Percentiles rank a stretch among this genome's conserved stretches.
These are phyloP conservation scores for Sminthopsis crassicaudata DNA, from an alignment of 2,113 vertebrate genomes.

Conservation along the genomic window DNA sequence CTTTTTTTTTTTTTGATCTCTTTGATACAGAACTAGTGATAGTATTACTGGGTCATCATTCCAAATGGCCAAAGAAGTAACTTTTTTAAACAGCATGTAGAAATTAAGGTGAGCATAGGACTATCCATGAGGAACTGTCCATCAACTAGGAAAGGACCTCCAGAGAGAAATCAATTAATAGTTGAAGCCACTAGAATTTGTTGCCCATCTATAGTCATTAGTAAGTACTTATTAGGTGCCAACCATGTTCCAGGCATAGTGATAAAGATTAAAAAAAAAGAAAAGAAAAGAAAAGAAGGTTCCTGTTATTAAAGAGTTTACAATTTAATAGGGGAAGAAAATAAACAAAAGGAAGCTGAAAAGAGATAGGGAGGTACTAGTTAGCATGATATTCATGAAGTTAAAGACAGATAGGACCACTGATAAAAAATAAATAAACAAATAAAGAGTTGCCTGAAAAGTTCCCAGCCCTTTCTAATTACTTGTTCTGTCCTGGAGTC, in stretches of 20 bases:
- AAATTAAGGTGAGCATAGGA: neutral
- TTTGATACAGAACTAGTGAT: too few relatives aligned
- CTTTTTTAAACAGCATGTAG: neutral
- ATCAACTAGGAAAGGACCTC: neutral
- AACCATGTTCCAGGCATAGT: neutral
- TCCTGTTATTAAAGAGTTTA: neutral
- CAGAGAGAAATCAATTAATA: neutral
- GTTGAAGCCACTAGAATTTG: neutral
- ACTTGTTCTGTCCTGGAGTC: neutral
- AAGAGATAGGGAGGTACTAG: neutral
- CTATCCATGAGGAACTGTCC: neutral
- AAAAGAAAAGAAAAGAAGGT: too few relatives aligned
- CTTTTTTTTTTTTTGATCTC: too few relatives aligned
- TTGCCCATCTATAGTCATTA: neutral
- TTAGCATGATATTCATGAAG: neutral
- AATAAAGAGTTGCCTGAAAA: too few relatives aligned
- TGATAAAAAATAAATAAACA: neutral
- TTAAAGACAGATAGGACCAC: neutral
- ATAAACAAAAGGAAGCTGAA: neutral
- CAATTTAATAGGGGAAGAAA: neutral
- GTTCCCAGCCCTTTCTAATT: neutral
- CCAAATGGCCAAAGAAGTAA: too few relatives aligned
- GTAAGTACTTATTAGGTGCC: neutral
- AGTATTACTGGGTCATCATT: too few relatives aligned
- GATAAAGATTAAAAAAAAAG: neutral